Conservation (phyloP, 2,888 invertebrate genomes). For the Hetaerina titia region DNA sequence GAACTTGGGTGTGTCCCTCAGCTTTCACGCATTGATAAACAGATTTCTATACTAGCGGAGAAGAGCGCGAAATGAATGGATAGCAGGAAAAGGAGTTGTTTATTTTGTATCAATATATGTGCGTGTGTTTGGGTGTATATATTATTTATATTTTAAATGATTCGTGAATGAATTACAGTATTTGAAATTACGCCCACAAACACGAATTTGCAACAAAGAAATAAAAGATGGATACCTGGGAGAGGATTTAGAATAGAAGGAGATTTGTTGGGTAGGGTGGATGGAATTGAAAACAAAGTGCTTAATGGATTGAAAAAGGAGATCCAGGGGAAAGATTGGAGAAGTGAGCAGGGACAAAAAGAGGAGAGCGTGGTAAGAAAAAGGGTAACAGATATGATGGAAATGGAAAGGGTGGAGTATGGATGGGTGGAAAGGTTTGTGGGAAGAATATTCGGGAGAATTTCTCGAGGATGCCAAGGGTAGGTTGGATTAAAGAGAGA, state of each 20-base stretch:
- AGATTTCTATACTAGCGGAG: too few species aligned
- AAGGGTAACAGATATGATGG: neutral
- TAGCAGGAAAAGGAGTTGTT: too few species aligned
- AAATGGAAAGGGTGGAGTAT: neutral
- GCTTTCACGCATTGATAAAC: too few species aligned
- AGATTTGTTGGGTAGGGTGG: neutral
- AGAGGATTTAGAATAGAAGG: neutral
- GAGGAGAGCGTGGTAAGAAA: neutral
- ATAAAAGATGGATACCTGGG: neutral
- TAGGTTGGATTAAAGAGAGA: slow-evolving; percentile 25
- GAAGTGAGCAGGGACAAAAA: neutral
- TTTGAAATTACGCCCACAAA: neutral
- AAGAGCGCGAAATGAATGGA: too few species aligned
- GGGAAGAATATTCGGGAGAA: neutral
- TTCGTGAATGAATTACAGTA: too few species aligned
- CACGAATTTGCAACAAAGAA: neutral
- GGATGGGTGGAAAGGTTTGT: neutral
- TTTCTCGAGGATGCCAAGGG: neutral
- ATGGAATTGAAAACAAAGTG: slow-evolving; percentile 54
- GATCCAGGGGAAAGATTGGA: neutral
- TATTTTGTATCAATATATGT: too few species aligned
- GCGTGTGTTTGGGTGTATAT: too few species aligned
- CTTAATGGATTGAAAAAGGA: slow-evolving; percentile 65
- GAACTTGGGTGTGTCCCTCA: too few species aligned
- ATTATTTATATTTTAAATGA: too few species aligned